Conservation (phyloP, 2,113 vertebrate species). For the Ondatra zibethicus region DNA sequence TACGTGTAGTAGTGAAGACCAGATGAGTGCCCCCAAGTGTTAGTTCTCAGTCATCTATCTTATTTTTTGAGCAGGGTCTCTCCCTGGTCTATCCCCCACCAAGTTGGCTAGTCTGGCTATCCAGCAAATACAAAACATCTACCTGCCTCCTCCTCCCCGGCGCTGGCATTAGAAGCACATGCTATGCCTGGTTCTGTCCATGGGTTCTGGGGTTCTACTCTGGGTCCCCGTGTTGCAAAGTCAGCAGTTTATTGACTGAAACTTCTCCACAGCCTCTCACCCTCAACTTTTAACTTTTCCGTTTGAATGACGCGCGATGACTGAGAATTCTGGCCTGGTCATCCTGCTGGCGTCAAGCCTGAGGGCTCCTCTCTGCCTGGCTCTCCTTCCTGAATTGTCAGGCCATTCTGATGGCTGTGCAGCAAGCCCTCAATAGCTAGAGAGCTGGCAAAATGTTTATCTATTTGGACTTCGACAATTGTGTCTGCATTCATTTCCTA, state of each 20-base stretch:
- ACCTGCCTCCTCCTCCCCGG: not conserved
- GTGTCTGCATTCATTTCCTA: not conserved
- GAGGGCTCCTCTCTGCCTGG: not conserved
- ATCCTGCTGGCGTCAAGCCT: not conserved
- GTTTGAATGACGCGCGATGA: not conserved
- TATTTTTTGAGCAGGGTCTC: not conserved
- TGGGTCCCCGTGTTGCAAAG: not conserved
- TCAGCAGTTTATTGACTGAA: not conserved
- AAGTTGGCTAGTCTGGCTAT: not conserved
- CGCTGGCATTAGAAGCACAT: too few species aligned
- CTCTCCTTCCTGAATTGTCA: not conserved
- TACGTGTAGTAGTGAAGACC: too few species aligned
- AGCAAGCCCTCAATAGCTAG: not conserved
- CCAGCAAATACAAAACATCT: not conserved
- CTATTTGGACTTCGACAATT: conserved; percentile 1
- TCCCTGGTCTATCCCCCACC: not conserved
- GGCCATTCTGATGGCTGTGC: not conserved
- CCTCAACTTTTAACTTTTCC: conserved; percentile 24
- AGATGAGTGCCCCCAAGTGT: not conserved
- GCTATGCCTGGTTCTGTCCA: not conserved
- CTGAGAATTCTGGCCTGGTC: not conserved
- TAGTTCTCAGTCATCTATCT: not conserved
- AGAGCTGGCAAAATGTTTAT: conserved; percentile 49
- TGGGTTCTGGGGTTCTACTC: not conserved
- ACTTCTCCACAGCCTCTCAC: not conserved